These are phyloP conservation scores for Chymomyza costata DNA, from an alignment of 1,140 invertebrate species.

Conservation along the genomic window DNA sequence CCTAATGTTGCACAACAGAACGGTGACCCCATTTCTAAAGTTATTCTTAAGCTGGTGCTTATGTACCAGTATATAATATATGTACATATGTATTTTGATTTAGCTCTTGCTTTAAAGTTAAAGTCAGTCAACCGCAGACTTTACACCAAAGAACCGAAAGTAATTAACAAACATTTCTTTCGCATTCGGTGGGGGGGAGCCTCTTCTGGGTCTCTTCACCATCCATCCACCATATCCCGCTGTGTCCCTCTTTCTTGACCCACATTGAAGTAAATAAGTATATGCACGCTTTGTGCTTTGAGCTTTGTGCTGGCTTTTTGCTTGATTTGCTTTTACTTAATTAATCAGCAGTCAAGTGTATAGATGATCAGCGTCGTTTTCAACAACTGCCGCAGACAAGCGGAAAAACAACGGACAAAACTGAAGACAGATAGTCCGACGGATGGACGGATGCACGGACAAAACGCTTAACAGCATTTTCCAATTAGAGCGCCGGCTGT, in stretches of 20 bases:
- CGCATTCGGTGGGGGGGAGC: too few relatives aligned
- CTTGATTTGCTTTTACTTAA: conserved; percentile 66
- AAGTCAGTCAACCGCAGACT: conserved; percentile 12
- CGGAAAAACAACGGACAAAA: not conserved
- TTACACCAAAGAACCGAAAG: conserved; percentile 33
- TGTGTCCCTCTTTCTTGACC: not conserved
- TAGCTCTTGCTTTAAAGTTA: conserved; percentile 39
- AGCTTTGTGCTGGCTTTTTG: conserved; percentile 22
- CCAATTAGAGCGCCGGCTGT: conserved; percentile 43
- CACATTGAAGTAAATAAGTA: too few relatives aligned
- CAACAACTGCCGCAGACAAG: conserved; percentile 12
- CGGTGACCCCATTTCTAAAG: too few relatives aligned
- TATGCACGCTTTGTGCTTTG: conserved; percentile 47
- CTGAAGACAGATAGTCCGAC: conserved; percentile 2
- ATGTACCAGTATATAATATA: conserved; percentile 7
- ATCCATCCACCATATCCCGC: too few relatives aligned
- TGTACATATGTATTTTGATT: conserved; percentile 16
- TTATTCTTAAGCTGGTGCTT: too few relatives aligned
- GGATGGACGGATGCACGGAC: too few relatives aligned
- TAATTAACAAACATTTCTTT: conserved; percentile 67
- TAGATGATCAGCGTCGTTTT: conserved; percentile 8
- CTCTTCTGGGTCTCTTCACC: too few relatives aligned
- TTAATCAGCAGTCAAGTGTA: conserved; percentile 68
- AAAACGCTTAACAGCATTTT: conserved; percentile 51
- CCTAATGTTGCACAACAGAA: conserved; percentile 33